These are phyloP conservation scores for Dascyllus trimaculatus DNA, from an alignment of 2,113 vertebrate species.

Conservation along the genomic window DNA sequence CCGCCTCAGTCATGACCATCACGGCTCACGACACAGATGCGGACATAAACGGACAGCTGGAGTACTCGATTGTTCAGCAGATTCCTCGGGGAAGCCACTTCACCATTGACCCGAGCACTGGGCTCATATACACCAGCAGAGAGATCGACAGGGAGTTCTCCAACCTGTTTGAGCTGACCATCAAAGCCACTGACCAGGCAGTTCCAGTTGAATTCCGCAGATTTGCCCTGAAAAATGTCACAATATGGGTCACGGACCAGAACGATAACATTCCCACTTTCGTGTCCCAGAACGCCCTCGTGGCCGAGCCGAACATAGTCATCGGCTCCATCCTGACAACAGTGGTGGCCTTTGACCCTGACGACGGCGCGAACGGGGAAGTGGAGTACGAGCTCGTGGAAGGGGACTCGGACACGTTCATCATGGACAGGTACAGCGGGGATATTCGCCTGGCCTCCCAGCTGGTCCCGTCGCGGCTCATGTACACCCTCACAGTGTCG, in stretches of 20 bases:
- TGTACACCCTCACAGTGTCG: conserved; percentile 92
- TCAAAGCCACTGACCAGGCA: conserved; percentile 95
- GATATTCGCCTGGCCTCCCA: conserved; percentile 92
- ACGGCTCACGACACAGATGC: conserved; percentile 94
- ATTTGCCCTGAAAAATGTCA: conserved; percentile 95
- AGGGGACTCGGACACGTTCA: conserved; percentile 93
- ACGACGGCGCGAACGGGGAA: conserved; percentile 94
- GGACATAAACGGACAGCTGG: conserved; percentile 94
- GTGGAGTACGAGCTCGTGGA: conserved; percentile 96
- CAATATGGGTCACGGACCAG: conserved; percentile 93
- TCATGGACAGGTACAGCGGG: conserved; percentile 96
- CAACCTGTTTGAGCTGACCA: conserved; percentile 93
- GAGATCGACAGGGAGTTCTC: conserved; percentile 97
- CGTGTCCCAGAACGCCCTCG: conserved; percentile 92
- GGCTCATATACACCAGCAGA: conserved; percentile 89
- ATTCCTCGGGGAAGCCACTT: conserved; percentile 94
- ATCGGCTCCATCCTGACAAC: conserved; percentile 95
- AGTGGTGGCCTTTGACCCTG: conserved; percentile 93
- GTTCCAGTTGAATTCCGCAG: conserved; percentile 92
- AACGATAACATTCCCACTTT: conserved; percentile 96
- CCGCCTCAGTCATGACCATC: conserved; percentile 91
- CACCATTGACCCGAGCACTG: conserved; percentile 87
- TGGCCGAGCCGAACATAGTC: conserved; percentile 91
- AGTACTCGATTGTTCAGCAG: conserved; percentile 93
- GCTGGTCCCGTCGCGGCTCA: conserved; percentile 89